Evolutionary conservation across 1,140 invertebrate genomes (phyloP).

Genomic region (Sycophaga agraensis): DNA sequence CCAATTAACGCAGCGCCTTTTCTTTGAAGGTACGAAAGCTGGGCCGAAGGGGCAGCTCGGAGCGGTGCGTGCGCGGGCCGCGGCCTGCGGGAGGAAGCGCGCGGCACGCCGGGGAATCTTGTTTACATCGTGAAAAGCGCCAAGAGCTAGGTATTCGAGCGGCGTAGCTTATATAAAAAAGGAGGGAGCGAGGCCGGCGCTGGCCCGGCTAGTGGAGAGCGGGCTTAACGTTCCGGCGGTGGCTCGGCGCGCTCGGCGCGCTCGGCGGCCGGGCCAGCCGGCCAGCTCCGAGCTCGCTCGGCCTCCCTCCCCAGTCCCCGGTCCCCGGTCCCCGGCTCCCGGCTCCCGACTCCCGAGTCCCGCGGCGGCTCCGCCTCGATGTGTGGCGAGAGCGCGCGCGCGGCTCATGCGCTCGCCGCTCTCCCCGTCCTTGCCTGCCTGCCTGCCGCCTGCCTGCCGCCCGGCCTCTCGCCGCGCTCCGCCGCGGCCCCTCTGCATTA

Average conservation of each 20-base stretch:
- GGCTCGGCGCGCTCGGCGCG: no score
- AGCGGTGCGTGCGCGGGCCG: no score
- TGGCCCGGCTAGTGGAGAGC: constrained; percentile 5
- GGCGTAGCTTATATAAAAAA: background rate
- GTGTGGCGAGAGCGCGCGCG: no score
- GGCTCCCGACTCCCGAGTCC: no score
- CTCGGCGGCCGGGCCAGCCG: background rate
- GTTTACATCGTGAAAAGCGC: constrained; percentile 24
- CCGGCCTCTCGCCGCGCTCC: constrained; percentile 22
- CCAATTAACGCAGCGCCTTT: background rate
- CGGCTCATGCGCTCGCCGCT: background rate
- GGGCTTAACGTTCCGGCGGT: no score
- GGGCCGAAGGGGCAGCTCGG: no score
- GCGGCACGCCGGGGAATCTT: constrained; percentile 14
- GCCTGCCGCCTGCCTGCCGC: no score
- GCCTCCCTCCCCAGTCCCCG: no score
- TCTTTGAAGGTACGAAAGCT: background rate
- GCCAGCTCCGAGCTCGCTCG: no score
- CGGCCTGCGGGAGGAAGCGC: background rate
- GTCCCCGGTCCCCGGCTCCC: no score
- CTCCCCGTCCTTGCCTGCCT: constrained; percentile 22
- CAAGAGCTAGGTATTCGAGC: background rate
- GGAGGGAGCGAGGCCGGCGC: background rate
- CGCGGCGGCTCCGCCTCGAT: no score
- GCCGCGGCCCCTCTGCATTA: constrained; percentile 33